These are phyloP conservation scores for Chiloscyllium plagiosum DNA, from an alignment of 2,113 vertebrate genomes.

Conservation along the genomic window DNA sequence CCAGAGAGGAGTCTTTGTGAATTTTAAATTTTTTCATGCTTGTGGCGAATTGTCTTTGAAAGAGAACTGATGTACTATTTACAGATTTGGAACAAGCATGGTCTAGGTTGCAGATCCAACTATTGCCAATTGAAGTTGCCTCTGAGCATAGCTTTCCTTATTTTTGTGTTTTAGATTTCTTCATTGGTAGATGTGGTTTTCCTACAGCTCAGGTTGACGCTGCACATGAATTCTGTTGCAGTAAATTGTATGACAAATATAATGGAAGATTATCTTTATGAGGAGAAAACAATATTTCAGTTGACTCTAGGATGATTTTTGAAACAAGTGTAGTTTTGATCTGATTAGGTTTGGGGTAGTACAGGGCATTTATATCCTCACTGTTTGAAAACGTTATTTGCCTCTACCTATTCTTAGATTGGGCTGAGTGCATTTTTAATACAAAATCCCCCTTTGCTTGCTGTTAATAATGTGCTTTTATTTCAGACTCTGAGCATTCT, in stretches of 20 bases:
- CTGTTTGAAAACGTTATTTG: not conserved
- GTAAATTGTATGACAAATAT: not conserved
- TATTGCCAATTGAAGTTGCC: not conserved
- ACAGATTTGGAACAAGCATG: not conserved
- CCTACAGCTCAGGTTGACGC: not conserved
- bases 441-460: not conserved
- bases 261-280: not conserved
- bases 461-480: not conserved
- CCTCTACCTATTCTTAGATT: not conserved
- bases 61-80: not conserved
- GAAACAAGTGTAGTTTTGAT: not conserved
- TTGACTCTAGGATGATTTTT: not conserved
- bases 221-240: not conserved
- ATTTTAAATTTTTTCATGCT: not conserved
- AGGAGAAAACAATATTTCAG: not conserved
- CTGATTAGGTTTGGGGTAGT: not conserved
- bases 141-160: not conserved
- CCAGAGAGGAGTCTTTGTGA: not conserved
- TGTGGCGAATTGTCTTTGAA: not conserved
- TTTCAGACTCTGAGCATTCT: not conserved
- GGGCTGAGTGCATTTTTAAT: not conserved
- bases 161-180: not conserved
- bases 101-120: not conserved
- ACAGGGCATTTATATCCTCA: not conserved
- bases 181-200: not conserved